Base-by-base conservation (phyloP, 2,888 invertebrate genomes). In the Stenichneumon culpator region DNA sequence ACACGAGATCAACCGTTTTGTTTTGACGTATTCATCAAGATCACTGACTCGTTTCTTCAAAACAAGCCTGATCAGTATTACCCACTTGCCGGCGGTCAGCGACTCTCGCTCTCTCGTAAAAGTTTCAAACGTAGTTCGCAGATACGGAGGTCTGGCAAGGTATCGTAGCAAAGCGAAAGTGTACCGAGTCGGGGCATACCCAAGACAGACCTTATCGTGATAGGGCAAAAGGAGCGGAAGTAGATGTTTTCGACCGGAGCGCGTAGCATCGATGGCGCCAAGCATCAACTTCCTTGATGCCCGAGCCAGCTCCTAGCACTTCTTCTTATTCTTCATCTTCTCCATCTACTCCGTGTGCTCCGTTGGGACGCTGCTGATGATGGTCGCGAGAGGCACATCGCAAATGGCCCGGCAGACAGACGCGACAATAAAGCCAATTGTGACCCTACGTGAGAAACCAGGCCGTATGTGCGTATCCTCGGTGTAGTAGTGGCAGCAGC, bases 391-490 rank as follows among this genome's bases (percentile, higher is more conserved):
- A 57, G 60, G 60, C 84, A 77, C 57, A 83, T 70, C 65, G 79
- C 81, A 82, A 87, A 87, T 86, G 83, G 84, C 82, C 78, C 86
- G 89, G 79, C 89, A 86, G 86, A 86, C 85, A 82, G 90, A 89
- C 89, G 91, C 89, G 88, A 91, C 89, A 92, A 92, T 92, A 91
- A 91, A 90, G 92, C 92, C 92, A 92, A 92, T 92, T 92, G 92
- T 90, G 89, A 81, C 68, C 89, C 88, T 90, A 91, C 91, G 92
- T 91, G 92, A 92, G 92, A 92, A 92, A 92, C 88, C 89, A 87
- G 84, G 88, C 78, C 88, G 83, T 88, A 80, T 85, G 73, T 73
- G 83, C 88, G 88, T 84, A 73, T 54, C 69, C 32, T 16, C 68
- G 60, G n/a, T 6, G 28, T 63, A 28, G 63, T 1, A 47, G 63